Base-by-base conservation (phyloP, 2,888 invertebrate genomes). In the Xestia sexstrigata region DNA sequence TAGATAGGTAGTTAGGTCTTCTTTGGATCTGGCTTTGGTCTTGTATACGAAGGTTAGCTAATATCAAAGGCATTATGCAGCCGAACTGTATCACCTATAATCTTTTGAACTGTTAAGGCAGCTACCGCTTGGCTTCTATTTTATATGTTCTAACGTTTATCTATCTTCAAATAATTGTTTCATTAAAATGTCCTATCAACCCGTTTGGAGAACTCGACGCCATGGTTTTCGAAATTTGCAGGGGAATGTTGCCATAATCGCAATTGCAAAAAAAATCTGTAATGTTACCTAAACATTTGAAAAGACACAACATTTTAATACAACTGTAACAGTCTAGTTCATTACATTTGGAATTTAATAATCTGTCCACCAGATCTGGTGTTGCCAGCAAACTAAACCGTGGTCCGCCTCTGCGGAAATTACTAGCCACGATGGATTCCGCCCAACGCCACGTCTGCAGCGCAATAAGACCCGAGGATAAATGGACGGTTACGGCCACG, bases 361-460 rank as follows among this genome's bases (percentile, higher is more conserved):
- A 70, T 58, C 66, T 72, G 47, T 69, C 30, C 35, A 47, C 63
- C n/a, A 70, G 81, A 72, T 72, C 58, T 60, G 23, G 66, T 79
- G 68, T 79, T 74, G 39, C 66, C 70, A 79, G 73, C 63, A 67
- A 78, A 77, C 71, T 65, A 65, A 78, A 68, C 71, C 76, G 78
- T 82, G 30, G 26, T 42, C 69, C 76, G 77, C 73, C 55, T 74
- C 81, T 79, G 76, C 93, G 94, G 94, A 94, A 92, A 94, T 94
- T 91, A 92, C 92, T 89, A 87, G 90, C 89, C 89, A 88, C 88
- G 83, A 88, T 84, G 82, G 83, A 88, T 89, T 91, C 90, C 92
- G 90, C 58, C 58, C 80, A 62, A 68, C 74, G 74, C 42, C 65
- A 78, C 82, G 83, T 81, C 88, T 83, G 89, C 83, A 84, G 77